These are phyloP conservation scores for Ariopsis seemanni DNA, from an alignment of 2,113 vertebrate species.

Conservation along the genomic window DNA sequence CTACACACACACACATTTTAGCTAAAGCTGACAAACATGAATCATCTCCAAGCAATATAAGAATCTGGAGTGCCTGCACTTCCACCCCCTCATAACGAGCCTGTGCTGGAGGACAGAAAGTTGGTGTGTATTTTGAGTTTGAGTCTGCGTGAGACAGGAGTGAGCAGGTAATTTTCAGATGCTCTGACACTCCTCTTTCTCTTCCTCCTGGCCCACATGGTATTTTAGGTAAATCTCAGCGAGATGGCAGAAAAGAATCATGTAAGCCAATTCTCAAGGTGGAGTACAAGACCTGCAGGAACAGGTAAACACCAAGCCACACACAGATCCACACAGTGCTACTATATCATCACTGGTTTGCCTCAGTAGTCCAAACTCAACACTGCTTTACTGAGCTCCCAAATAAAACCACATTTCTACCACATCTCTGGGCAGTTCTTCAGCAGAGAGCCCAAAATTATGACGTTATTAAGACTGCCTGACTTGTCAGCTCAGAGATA, in stretches of 20 bases:
- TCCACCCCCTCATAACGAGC: neutral
- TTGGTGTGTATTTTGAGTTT: neutral
- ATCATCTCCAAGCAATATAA: constrained; percentile 7
- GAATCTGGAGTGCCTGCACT: neutral
- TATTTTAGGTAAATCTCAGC: constrained; percentile 85
- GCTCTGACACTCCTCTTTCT: neutral
- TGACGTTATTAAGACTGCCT: too few relatives aligned
- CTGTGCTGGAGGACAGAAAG: neutral
- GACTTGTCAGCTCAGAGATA: too few relatives aligned
- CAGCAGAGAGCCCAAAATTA: neutral
- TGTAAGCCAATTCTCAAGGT: constrained; percentile 99
- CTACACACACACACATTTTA: neutral
- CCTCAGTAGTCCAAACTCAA: neutral
- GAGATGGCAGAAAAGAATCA: constrained; percentile 92
- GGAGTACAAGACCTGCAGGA: constrained; percentile 94
- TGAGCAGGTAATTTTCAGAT: neutral
- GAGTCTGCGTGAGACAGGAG: neutral
- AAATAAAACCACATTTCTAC: neutral
- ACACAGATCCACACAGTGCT: constrained; percentile 2
- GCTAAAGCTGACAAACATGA: neutral
- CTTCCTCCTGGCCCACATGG: neutral
- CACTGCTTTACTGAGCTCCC: neutral
- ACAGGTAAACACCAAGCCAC: constrained; percentile 74
- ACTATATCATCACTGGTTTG: neutral
- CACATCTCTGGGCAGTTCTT: neutral